phyloP scores from a whole-genome alignment of 2,113 vertebrate genomes.

The Megaceryle torquata region DNA sequence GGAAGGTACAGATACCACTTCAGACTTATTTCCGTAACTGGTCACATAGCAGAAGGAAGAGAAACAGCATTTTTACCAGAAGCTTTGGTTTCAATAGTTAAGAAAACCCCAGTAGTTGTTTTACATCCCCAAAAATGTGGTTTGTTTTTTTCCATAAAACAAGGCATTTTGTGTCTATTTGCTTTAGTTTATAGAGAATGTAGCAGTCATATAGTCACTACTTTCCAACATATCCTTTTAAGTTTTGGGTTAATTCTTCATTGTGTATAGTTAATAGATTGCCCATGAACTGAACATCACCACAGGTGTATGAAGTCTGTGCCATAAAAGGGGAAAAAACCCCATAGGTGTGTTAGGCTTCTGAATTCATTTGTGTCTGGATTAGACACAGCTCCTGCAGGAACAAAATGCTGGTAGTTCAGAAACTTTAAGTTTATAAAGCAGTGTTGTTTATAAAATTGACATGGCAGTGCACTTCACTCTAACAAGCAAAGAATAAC shows the following conservation, averaged over 20 bases:
- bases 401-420: background rate
- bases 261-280: background rate
- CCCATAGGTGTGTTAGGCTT: background rate
- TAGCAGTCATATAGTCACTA: background rate
- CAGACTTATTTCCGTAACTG: background rate
- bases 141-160: background rate
- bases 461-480: background rate
- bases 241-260: background rate
- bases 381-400: background rate
- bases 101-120: background rate
- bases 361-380: background rate
- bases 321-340: background rate
- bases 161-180: background rate
- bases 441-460: background rate
- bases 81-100: background rate
- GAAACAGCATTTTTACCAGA: background rate
- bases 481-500: background rate
- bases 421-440: background rate
- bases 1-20: slow-evolving; percentile 72
- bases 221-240: background rate
- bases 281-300: background rate
- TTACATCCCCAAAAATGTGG: background rate
- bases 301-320: background rate
- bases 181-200: background rate
- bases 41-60: background rate